Evolutionary conservation across 2,797 vertebrate species (phyloP), one percentile per base, ranked within the genome.

Genomic region (Pipistrellus pygmaeus): DNA sequence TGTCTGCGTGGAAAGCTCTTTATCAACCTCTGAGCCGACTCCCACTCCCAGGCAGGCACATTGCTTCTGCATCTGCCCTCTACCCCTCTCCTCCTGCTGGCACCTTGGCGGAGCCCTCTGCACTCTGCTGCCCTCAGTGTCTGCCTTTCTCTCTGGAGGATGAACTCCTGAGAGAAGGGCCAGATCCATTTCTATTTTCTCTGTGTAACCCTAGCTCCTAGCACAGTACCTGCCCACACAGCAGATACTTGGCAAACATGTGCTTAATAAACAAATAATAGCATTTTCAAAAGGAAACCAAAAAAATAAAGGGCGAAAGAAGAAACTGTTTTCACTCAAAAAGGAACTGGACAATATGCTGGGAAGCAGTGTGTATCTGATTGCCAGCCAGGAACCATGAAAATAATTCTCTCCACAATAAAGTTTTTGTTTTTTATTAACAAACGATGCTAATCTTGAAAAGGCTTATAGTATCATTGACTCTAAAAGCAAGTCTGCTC

Each of bases 141-240:
- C 60, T 51, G 87, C 76, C 41, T 77, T 48, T 81, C 46, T 86
- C 48, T 71, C 75, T 12, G 11, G 13, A 57, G 48, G 46, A 44
- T 66, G 89, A 94, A 20, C 93, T 57, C 44, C 41, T 85, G 82
- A 80, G 88, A 73, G 82, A 51, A 92, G 60, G 62, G 32, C 72
- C 71, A 66, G 73, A 81, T 87, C 41, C 11, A 88, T 82, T 87
- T 93, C 76, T 94, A 41, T 32, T 86, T 77, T 77, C 80, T 81
- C 6, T 57, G 73, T 48, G 46, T 87, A 85, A 82, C 46, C 69
- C 71, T 71, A 76, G 66, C 80, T 80, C 77, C 27, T 44, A 85
- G 30, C 44, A 78, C 38, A 41, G 62, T 60, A 66, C 35, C 32
- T 81, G 30, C 38, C 38, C 41, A 53, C 85, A n/a, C 5, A 83